Evolutionary conservation across 2,113 vertebrate species (phyloP).

Genomic region (Cygnus atratus): DNA sequence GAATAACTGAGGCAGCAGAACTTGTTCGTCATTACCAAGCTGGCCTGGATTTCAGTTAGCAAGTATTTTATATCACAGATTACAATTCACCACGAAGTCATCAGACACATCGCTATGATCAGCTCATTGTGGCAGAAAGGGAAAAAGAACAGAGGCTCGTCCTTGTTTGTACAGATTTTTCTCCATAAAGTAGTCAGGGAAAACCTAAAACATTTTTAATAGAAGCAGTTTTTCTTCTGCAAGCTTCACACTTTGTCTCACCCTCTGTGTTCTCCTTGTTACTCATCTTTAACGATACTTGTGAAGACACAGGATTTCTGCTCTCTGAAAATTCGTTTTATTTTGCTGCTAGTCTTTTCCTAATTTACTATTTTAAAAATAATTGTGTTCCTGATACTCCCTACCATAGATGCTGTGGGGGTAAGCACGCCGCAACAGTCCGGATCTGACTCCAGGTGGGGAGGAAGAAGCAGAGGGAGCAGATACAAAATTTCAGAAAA

Average conservation of each 20-base stretch:
- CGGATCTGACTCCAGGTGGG: background rate
- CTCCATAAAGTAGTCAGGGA: slow-evolving; percentile 36
- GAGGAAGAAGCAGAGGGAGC: background rate
- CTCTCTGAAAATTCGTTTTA: slow-evolving; percentile 1
- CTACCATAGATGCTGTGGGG: background rate
- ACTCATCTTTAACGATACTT: background rate
- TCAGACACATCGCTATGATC: slow-evolving; percentile 12
- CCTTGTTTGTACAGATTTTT: slow-evolving; percentile 55
- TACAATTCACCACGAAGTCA: slow-evolving; percentile 41
- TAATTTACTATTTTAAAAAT: background rate
- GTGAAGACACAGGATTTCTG: slow-evolving; percentile 10
- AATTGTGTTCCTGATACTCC: background rate
- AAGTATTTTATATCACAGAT: slow-evolving; percentile 33
- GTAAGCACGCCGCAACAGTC: background rate
- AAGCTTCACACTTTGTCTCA: slow-evolving; percentile 18
- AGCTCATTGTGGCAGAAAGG: slow-evolving; percentile 10
- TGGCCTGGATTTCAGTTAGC: slow-evolving; percentile 33
- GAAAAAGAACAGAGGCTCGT: background rate
- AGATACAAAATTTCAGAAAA: slow-evolving; percentile 41
- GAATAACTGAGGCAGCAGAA: slow-evolving; percentile 38
- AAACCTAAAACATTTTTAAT: slow-evolving; percentile 50
- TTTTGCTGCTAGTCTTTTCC: background rate
- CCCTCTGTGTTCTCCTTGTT: slow-evolving; percentile 20
- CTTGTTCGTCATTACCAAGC: slow-evolving; percentile 32
- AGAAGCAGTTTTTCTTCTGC: slow-evolving; percentile 30